Base-by-base conservation (phyloP, 37 sponge, comb jelly and placozoan species). In the Geodia barretti region DNA sequence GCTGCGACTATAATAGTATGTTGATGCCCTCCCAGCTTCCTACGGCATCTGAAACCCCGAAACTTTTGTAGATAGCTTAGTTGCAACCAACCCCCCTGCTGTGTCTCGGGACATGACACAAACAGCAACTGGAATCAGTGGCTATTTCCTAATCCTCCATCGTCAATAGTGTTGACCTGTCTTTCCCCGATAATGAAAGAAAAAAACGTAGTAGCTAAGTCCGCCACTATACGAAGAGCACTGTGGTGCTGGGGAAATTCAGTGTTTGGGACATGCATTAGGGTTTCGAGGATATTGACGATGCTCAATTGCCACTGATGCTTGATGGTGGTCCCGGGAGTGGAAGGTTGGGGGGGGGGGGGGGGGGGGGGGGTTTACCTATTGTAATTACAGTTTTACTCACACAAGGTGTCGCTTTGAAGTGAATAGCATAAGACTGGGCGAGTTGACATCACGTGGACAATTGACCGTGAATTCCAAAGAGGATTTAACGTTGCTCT, bases 151-250 rank as follows among this genome's bases (percentile, higher is more conserved):
- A 0, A 26, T 62, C 7, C 75, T 91, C 17, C n/a, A n/a, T n/a
- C n/a, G 66, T 83, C 47, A 91, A 91, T 78, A 83, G 86, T 20
- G 80, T 76, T 73, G 74, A 33, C 20, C 91, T 87, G 8, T 28
- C 43, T 11, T 64, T 79, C 1, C 25, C 60, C 19, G 8, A 2
- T 4, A 23, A 76, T 1, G 28, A 25, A 3, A 40, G 72, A 5
- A 74, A n/a, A n/a, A n/a, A n/a, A n/a, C n/a, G n/a, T n/a, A n/a
- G n/a, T n/a, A n/a, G n/a, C n/a, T 38, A 0, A 64, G 36, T 32
- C 29, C 65, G 1, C 68, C 67, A 36, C 68, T 70, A 39, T 41
- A 39, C 38, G 76, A 81, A 58, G 76, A 80, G 60, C 68, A 80
- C 60, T 74, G 75, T 41, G 75, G 64, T 14, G 25, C 60, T 21